Evolutionary conservation across 2,797 vertebrate genomes (phyloP), one percentile per base, ranked within the genome.

Genomic region (Halcyon chelicuti): DNA sequence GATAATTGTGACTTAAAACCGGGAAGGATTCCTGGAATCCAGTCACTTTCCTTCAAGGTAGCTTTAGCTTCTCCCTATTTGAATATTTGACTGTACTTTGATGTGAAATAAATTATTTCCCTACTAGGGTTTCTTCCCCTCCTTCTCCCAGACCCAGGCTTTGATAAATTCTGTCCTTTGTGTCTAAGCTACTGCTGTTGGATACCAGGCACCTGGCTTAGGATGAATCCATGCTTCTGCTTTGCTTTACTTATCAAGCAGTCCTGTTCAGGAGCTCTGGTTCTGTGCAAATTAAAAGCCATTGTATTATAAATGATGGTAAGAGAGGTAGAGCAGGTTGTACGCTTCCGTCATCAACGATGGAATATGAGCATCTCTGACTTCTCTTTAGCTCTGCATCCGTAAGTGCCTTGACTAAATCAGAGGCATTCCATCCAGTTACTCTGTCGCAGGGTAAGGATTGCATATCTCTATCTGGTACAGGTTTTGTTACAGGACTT

Each of bases 291-390:
- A 74, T 79, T 37, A 33, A 54, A 87, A 86, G 19, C 35, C 16
- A 5, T 77, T 71, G 6, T 42, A 12, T 74, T 84, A 12, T 35
- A 92, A 55, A 21, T 9, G 4, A 5, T 57, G 22, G 21, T 39
- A 33, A 33, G 49, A 66, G 33, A 61, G 29, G 58, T 61, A 23
- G 62, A 88, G 23, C 46, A 46, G 26, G 17, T 68, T 84, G 33
- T 31, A 25, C 0, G 1, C 26, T 88, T 72, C 16, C 0, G 1
- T 39, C 37, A 11, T 14, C n/a, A 75, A 4, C 29, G 31, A 5
- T 65, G 86, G 11, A 74, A 80, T 63, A 35, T 66, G 28, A 65
- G 42, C n/a, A 28, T 31, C 44, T 77, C 0, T 74, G 49, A 46
- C 35, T 39, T 18, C 7, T 66, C 67, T 75, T 73, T 29, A 54